Conservation (phyloP, 2,888 invertebrate genomes). For the Choreutis nemorana region DNA sequence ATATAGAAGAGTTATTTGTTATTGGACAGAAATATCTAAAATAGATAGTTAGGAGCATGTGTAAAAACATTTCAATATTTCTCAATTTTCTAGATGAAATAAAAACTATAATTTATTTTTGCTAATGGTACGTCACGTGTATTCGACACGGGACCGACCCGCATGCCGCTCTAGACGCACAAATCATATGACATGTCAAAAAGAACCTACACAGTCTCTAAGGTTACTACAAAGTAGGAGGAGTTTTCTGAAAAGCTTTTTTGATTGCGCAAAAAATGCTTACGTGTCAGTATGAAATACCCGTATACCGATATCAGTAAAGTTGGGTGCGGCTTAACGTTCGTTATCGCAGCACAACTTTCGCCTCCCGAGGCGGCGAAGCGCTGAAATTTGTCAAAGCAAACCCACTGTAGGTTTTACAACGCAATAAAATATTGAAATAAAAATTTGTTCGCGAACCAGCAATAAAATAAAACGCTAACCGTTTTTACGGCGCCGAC, state of each 20-base stretch:
- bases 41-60: too few species aligned
- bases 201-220: slow-evolving; percentile 2
- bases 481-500: slow-evolving; percentile 63
- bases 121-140: slow-evolving; percentile 30
- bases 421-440: slow-evolving; percentile 61
- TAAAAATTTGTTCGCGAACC: slow-evolving; percentile 50
- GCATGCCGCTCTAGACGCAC: slow-evolving; percentile 37
- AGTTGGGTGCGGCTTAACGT: neutral
- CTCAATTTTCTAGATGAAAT: slow-evolving; percentile 4
- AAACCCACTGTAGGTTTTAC: slow-evolving; percentile 43
- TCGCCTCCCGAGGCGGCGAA: slow-evolving; percentile 21
- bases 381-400: slow-evolving; percentile 27
- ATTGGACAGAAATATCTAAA: too few species aligned
- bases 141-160: slow-evolving; percentile 43
- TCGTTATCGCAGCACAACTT: slow-evolving; percentile 14
- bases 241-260: too few species aligned
- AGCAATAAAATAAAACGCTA: slow-evolving; percentile 62
- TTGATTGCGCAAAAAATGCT: too few species aligned
- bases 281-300: too few species aligned
- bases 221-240: too few species aligned
- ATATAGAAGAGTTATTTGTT: too few species aligned
- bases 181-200: slow-evolving; percentile 47
- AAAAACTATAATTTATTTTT: slow-evolving; percentile 10
- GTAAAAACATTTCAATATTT: too few species aligned
- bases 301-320: too few species aligned